Conservation (phyloP, 2,797 vertebrate genomes). For the Molossus molossus region DNA sequence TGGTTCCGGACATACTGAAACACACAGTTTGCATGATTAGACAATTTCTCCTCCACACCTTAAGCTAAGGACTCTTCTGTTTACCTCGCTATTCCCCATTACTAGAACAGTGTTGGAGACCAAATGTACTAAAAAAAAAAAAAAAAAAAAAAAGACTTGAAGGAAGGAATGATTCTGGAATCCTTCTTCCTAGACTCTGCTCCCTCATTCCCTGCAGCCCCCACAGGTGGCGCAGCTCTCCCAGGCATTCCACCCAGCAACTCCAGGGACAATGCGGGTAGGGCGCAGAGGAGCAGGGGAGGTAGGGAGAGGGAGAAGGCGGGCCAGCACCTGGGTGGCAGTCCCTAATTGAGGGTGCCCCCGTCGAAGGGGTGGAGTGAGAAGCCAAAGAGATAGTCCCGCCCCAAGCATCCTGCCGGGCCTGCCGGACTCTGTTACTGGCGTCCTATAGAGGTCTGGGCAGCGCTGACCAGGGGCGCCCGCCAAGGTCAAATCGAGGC, state of each 20-base stretch:
- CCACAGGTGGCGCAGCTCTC: neutral
- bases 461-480: neutral
- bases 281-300: neutral
- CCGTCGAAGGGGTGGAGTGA: neutral
- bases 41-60: neutral
- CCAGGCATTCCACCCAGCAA: neutral
- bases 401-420: neutral
- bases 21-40: neutral
- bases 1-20: neutral
- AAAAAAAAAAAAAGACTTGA: too few species aligned
- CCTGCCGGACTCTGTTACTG: neutral
- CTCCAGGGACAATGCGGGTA: neutral
- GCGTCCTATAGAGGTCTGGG: neutral
- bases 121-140: too few species aligned
- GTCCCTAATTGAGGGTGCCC: neutral
- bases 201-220: neutral
- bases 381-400: neutral
- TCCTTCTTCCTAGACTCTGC: neutral
- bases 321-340: neutral
- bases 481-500: rapidly evolving
- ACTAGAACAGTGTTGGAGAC: neutral
- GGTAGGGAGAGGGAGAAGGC: neutral
- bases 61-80: neutral
- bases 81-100: neutral
- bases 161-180: neutral